Evolutionary conservation across 37 sponge, comb jelly and placozoan species (phyloP), one percentile per base, ranked within the genome.

Genomic region (Oopsacas minuta): DNA sequence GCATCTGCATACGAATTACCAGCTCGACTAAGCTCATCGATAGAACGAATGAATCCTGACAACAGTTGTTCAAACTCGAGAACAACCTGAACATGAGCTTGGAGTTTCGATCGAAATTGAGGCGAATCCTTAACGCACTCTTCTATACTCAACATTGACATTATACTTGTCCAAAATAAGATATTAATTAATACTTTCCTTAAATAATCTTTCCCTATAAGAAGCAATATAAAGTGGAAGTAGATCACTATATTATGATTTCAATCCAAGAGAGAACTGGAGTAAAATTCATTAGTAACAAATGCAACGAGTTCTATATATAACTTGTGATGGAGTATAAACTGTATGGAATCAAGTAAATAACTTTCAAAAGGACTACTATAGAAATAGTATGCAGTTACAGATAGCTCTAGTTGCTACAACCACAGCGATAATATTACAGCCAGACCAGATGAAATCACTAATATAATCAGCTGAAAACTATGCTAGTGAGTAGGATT

Each of bases 81-180:
- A 12, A 61, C 75, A 61, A 61, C 30, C 30, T 61, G 28, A 12
- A 61, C 75, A 61, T 61, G 75, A 3, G 75, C 75, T 20, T 61
- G 75, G 20, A 61, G 30, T 34, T 61, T 61, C 32, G 75, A 20
- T 61, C 75, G 20, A 34, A 61, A 61, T 25, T 61, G 75, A 61
- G 75, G 75, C 7, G 75, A 61, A 61, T 61, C 75, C 30, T 61
- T 61, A 5, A 61, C 22, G 75, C 75, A 61, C 30, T 61, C 75
- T 61, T 61, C 75, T 61, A 61, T 61, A 61, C 75, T 61, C 75
- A 61, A 61, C 75, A 61, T 61, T 3, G 75, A 61, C 20, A 61
- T 61, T 25, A 3, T 3, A 12, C 7, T 32, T 42, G 15, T 17
- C 49, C 15, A 42, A 17, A 42, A 42, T 42, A 42, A 17, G 12